Evolutionary conservation across 1,140 invertebrate species (phyloP).

Genomic region (Tetranychus cinnabarinus): DNA sequence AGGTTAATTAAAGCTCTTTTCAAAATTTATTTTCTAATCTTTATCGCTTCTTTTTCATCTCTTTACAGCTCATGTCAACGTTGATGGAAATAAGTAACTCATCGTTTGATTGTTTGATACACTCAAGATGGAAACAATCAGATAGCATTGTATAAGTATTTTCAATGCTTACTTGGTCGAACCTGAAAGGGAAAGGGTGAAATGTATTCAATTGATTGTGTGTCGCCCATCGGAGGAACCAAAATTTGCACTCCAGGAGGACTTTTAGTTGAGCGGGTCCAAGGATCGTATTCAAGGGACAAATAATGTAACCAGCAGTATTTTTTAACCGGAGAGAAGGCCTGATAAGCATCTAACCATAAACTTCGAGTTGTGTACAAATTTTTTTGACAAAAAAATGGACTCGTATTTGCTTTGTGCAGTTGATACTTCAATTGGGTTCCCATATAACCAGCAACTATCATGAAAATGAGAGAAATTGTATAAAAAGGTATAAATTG

Average conservation of each 20-base stretch:
- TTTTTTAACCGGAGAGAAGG: neutral
- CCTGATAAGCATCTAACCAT: neutral
- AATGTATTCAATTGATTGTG: neutral
- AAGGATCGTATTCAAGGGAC: neutral
- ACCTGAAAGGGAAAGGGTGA: neutral
- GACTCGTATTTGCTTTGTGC: neutral
- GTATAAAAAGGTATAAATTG: too few relatives aligned
- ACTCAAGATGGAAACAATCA: too few relatives aligned
- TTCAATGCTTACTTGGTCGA: neutral
- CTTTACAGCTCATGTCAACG: too few relatives aligned
- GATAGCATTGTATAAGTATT: neutral
- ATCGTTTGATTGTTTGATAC: too few relatives aligned
- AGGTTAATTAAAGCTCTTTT: too few relatives aligned
- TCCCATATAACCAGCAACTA: slow-evolving; percentile 1
- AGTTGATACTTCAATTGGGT: slow-evolving; percentile 1
- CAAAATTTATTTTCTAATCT: too few relatives aligned
- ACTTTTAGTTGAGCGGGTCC: neutral
- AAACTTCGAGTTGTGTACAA: neutral
- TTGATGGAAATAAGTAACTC: too few relatives aligned
- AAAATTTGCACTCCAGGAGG: neutral
- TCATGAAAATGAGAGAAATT: neutral
- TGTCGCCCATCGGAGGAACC: neutral
- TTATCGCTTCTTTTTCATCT: too few relatives aligned
- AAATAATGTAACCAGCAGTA: slow-evolving; percentile 1
- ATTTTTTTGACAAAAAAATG: neutral